Evolutionary conservation across 2,113 vertebrate species (phyloP).

Genomic region (Columbina picui): DNA sequence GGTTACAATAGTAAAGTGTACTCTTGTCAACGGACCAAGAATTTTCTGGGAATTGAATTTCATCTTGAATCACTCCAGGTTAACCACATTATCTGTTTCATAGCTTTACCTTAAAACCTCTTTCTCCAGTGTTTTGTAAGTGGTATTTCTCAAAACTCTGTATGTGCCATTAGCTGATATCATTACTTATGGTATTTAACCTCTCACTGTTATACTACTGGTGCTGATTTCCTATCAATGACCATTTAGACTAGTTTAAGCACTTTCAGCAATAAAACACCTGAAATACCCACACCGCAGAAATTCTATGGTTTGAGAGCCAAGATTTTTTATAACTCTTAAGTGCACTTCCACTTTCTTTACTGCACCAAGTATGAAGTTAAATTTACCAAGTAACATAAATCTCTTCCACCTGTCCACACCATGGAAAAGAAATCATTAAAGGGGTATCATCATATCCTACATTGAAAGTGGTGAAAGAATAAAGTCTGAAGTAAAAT

Average conservation of each 20-base stretch:
- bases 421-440: neutral
- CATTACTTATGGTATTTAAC: neutral
- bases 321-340: slow-evolving; percentile 33
- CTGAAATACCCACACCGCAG: neutral
- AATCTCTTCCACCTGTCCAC: slow-evolving; percentile 10
- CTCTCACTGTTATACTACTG: neutral
- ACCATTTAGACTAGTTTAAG: neutral
- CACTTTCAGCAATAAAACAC: slow-evolving; percentile 3
- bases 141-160: neutral
- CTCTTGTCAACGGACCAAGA: neutral
- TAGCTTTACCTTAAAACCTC: neutral
- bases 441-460: neutral
- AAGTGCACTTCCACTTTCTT: slow-evolving; percentile 35
- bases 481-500: neutral
- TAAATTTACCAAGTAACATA: slow-evolving; percentile 22
- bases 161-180: neutral
- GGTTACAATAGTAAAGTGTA: neutral
- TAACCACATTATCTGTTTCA: neutral
- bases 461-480: neutral
- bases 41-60: slow-evolving; percentile 7
- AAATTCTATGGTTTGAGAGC: slow-evolving; percentile 21
- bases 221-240: neutral
- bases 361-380: neutral
- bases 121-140: neutral
- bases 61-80: neutral